Base-by-base conservation (phyloP, 1,140 invertebrate genomes). In the Panagrolaimus sp. region DNA sequence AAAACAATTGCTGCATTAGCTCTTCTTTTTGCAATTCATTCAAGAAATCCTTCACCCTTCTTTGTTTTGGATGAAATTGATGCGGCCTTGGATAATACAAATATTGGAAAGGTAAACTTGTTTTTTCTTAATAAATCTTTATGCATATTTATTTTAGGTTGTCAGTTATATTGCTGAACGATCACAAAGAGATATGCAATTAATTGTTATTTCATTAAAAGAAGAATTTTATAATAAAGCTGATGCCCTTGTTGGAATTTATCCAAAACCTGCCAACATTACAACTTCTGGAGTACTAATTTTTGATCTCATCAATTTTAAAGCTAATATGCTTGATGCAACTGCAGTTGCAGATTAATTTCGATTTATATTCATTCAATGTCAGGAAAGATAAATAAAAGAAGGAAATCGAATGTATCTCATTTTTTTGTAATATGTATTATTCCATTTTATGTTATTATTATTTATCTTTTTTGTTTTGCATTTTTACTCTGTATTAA, bases 11-110 rank as follows among this genome's bases (percentile, higher is more conserved):
- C 96, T 53, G 95, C 96, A 25, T 86, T 98, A 46, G 95, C 95
- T 38, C 85, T 99, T 14, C 86, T 99, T 1, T 98, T 98, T 86
- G 94, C 94, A 23, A 96, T 98, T 80, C 95, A 98, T 84, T 87
- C 94, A 90, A 96, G 91, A 84, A 94, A 98, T 83, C 95, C 94
- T 48, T 92, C 95, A 27, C 96, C 96, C 27, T 98, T 98, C 85
- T 98, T 98, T 86, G 92, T 98, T n/a, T 86, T 98, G 75, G 96
- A 98, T 86, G 96, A 98, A 86, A 96, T 98, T 73, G 96, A 98
- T 86, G 96, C 96, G 57, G 96, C 96, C 68, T 86, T 98, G 64
- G 96, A 98, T 86, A 98, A 98, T 85, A 98, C 94, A 14, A 98
- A 98, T 84, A 98, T 98, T 84, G 90, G 93, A 75, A 98, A 98